Percentiles rank a stretch among this genome's conserved stretches.
These are phyloP conservation scores for Gnathonemus echidnorhynchus DNA, from an alignment of 2,113 vertebrate genomes.

Conservation along the genomic window DNA sequence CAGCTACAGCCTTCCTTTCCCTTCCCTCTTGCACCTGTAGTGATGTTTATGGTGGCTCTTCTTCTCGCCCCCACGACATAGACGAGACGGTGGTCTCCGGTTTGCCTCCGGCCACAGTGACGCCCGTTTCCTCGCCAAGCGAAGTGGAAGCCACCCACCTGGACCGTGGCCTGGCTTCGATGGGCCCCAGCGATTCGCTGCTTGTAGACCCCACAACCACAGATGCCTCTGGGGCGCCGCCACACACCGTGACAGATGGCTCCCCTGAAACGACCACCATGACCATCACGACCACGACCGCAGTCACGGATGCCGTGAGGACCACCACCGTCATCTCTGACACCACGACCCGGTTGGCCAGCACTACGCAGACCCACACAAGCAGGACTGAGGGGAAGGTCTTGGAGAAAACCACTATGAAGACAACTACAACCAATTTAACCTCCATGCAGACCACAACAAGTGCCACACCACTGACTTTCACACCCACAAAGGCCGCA, in stretches of 20 bases:
- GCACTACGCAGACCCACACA: constrained; percentile 46
- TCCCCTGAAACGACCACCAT: not conserved
- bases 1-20: not conserved
- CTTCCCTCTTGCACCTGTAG: not conserved
- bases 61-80: not conserved
- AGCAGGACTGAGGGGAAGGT: constrained; percentile 22
- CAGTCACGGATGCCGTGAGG: constrained; percentile 34
- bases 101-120: not conserved
- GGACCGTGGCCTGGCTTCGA: not conserved
- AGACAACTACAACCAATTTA: constrained; percentile 19
- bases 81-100: not conserved
- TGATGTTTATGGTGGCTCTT: not conserved
- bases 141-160: not conserved
- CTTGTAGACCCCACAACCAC: not conserved
- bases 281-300: constrained; percentile 11
- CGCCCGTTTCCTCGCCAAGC: not conserved
- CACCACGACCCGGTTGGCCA: constrained; percentile 42
- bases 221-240: constrained; percentile 31
- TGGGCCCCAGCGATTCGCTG: constrained; percentile 17
- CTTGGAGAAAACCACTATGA: constrained; percentile 10
- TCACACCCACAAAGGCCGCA: constrained; percentile 56
- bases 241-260: constrained; percentile 38
- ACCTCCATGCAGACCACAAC: constrained; percentile 20
- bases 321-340: constrained; percentile 30
- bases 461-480: constrained; percentile 28